phyloP scores from a whole-genome alignment of 2,113 vertebrate genomes.

The Tachycineta bicolor region DNA sequence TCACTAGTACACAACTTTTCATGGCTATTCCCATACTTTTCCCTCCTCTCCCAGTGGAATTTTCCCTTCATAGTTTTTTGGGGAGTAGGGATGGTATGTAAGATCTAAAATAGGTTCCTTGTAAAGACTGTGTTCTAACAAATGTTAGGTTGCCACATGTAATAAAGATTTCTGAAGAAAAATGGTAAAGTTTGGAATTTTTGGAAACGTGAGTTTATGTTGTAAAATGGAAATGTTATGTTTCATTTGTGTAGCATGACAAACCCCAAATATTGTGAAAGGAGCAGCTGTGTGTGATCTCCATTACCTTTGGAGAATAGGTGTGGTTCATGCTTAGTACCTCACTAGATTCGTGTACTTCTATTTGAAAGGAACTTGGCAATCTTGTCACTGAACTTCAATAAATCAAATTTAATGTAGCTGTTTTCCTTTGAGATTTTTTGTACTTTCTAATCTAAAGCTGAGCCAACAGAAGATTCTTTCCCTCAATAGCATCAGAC shows the following conservation, averaged over 20 bases:
- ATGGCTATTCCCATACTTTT: neutral
- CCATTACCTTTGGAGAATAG: constrained; percentile 42
- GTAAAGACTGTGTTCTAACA: neutral
- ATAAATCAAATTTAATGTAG: neutral
- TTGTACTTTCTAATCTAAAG: neutral
- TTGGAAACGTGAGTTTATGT: neutral
- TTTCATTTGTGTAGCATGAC: constrained; percentile 1
- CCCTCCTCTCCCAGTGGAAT: neutral
- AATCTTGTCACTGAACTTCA: neutral
- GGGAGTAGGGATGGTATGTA: neutral
- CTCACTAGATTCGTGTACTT: neutral
- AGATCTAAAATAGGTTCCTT: neutral
- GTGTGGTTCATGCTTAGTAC: neutral
- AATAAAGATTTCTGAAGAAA: neutral
- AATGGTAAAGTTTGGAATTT: neutral
- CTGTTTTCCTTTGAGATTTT: constrained; percentile 30
- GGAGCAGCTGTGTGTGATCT: constrained; percentile 14
- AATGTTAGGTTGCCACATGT: neutral
- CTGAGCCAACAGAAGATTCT: neutral
- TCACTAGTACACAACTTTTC: neutral
- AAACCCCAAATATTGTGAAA: constrained; percentile 3
- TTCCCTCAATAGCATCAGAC: neutral
- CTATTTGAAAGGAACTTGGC: constrained; percentile 13
- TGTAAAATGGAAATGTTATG: constrained; percentile 11
- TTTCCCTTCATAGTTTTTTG: neutral